Conservation (phyloP, 2,797 vertebrate species). For the Myiothlypis coronata region DNA sequence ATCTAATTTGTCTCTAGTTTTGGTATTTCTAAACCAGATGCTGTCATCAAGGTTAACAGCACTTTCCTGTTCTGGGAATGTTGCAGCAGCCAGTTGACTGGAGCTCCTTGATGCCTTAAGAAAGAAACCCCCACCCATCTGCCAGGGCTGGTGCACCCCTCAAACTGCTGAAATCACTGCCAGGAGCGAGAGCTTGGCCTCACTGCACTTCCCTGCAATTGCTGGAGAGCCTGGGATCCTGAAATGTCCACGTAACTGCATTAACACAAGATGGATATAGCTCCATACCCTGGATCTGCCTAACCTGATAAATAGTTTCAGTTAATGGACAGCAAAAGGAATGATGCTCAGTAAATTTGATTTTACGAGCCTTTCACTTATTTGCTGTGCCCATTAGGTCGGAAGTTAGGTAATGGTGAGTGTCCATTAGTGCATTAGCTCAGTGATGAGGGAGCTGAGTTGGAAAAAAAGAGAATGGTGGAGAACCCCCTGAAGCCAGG, state of each 20-base stretch:
- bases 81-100: not conserved
- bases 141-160: fast-evolving
- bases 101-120: fast-evolving
- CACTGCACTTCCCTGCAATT: not conserved
- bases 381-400: slow-evolving; percentile 56
- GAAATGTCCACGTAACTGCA: fast-evolving
- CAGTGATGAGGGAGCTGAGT: slow-evolving; percentile 1
- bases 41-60: not conserved
- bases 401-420: slow-evolving; percentile 44
- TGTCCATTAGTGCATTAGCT: slow-evolving; percentile 64
- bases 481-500: not conserved
- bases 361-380: slow-evolving; percentile 58
- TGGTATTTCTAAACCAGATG: slow-evolving; percentile 9
- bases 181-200: not conserved
- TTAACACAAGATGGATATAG: not conserved
- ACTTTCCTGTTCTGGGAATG: not conserved
- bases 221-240: not conserved
- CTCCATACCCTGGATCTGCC: not conserved
- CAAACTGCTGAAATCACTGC: fast-evolving
- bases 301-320: slow-evolving; percentile 43
- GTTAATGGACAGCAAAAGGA: slow-evolving; percentile 50
- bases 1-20: not conserved
- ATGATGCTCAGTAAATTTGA: slow-evolving; percentile 47
- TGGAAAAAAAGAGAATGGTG: not conserved
- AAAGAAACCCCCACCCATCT: not conserved